These are phyloP conservation scores for Mercenaria mercenaria DNA, from an alignment of 1,140 invertebrate species.

Conservation along the genomic window DNA sequence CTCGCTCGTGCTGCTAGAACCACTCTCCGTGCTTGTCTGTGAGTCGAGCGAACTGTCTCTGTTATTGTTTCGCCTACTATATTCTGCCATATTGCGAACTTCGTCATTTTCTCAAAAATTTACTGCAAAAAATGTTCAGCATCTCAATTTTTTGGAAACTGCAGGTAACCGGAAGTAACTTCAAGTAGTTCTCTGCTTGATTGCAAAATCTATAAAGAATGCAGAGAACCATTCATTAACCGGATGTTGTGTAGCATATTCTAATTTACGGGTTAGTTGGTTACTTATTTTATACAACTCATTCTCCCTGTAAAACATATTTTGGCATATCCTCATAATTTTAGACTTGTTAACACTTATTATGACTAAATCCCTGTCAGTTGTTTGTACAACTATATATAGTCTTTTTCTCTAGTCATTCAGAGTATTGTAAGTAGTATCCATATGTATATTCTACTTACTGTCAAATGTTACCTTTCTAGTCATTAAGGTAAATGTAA, in stretches of 20 bases:
- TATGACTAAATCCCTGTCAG: too few relatives aligned
- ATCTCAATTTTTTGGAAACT: slow-evolving; percentile 12
- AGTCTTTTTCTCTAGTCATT: too few relatives aligned
- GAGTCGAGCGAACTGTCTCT: slow-evolving; percentile 52
- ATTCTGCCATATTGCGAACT: slow-evolving; percentile 17
- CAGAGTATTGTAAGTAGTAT: too few relatives aligned
- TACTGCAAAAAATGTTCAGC: background rate
- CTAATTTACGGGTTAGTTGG: background rate
- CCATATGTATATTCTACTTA: too few relatives aligned
- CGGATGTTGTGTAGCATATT: slow-evolving; percentile 18
- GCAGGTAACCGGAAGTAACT: slow-evolving; percentile 33
- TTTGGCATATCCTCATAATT: too few relatives aligned
- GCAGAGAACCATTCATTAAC: background rate
- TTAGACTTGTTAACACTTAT: too few relatives aligned
- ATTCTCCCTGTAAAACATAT: too few relatives aligned
- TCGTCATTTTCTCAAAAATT: slow-evolving; percentile 40
- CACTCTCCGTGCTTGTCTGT: slow-evolving; percentile 72
- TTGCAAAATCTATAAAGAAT: too few relatives aligned
- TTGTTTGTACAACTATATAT: too few relatives aligned
- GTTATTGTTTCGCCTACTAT: background rate
- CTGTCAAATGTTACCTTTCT: too few relatives aligned
- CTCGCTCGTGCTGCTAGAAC: slow-evolving; percentile 88
- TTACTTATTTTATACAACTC: too few relatives aligned
- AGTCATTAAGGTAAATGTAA: too few relatives aligned
- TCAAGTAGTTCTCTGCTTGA: background rate